Base-by-base conservation (phyloP, 2,113 vertebrate genomes). In the Engystomops pustulosus region DNA sequence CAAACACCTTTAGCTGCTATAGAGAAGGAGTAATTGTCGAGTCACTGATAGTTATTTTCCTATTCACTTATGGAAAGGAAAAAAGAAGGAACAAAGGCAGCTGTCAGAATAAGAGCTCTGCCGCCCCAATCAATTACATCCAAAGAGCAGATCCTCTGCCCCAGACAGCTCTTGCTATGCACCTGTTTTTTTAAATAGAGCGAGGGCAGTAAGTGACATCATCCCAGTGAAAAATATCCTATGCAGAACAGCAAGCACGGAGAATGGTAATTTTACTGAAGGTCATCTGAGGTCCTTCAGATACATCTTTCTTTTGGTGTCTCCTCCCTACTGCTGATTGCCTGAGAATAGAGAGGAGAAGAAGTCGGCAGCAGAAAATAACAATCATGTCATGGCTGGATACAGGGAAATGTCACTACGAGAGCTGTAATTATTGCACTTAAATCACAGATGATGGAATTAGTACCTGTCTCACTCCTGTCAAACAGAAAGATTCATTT, bases 251-350 rank as follows among this genome's bases (percentile, higher is more conserved):
- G 68, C 79, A 79, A 32, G 49, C 82, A 78, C 38, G 85, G 86
- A 85, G 85, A 86, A 87, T 82, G 86, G 87, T 90, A 89, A 90
- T 91, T 92, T 88, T 88, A 79, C 83, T 85, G 89, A 90, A 92
- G 92, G 91, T 93, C 90, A 93, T 36, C 86, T 41, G 86, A 87
- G 85, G 86, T 87, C 87, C 58, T 55, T 80, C 85, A 81, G 84
- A 89, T 90, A 86, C 88, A 86, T 90, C 86, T 80, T 74, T 87
- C 47, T 86, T 70, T 84, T 60, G 45, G 70, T 0, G 0, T 86
- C 86, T 83, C 86, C 83, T 87, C 87, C 68, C 58, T n/a, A 25
- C 87, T 85, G 12, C 87, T 89, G 91, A 91, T 89, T 90, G 87
- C 85, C 75, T 87, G 85, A 85, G 87, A 91, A 93, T 82, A 87